Evolutionary conservation across 2,888 invertebrate species (phyloP).

Genomic region (Druceiella hillmani): DNA sequence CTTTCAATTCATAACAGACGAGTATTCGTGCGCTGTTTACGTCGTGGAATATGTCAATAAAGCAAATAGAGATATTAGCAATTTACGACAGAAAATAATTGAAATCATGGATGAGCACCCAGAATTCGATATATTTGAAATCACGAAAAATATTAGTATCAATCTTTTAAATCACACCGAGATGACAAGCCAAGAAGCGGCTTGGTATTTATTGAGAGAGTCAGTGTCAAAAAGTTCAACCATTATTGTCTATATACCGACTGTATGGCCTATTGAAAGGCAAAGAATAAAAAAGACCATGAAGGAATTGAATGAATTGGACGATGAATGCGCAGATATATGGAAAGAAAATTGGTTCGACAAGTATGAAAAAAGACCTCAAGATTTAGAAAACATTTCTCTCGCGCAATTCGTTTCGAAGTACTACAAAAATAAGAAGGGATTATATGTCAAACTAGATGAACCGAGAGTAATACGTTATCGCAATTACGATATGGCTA

Average conservation of each 20-base stretch:
- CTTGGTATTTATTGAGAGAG: constrained; percentile 25
- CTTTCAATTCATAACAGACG: constrained; percentile 27
- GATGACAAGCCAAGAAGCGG: constrained; percentile 33
- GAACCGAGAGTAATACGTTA: constrained; percentile 30
- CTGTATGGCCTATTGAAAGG: constrained; percentile 30
- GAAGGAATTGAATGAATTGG: constrained; percentile 29
- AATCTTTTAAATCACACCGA: constrained; percentile 27
- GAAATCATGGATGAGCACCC: constrained; percentile 27
- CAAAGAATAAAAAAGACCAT: constrained; percentile 30
- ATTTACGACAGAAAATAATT: constrained; percentile 30
- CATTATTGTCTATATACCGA: constrained; percentile 23
- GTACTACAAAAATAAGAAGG: constrained; percentile 24
- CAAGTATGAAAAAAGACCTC: constrained; percentile 33
- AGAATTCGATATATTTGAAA: constrained; percentile 25
- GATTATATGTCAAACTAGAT: constrained; percentile 24
- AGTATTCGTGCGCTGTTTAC: constrained; percentile 28
- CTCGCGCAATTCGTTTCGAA: constrained; percentile 34
- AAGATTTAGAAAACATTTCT: constrained; percentile 28
- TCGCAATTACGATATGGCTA: constrained; percentile 30
- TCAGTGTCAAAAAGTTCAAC: constrained; percentile 23
- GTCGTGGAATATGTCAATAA: constrained; percentile 30
- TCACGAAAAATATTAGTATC: constrained; percentile 15
- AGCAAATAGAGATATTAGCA: constrained; percentile 29
- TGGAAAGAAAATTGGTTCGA: constrained; percentile 36
- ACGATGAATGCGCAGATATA: constrained; percentile 30